These are phyloP conservation scores for Clarias laeviceps DNA, from an alignment of 2,797 vertebrate genomes.

Conservation along the genomic window DNA sequence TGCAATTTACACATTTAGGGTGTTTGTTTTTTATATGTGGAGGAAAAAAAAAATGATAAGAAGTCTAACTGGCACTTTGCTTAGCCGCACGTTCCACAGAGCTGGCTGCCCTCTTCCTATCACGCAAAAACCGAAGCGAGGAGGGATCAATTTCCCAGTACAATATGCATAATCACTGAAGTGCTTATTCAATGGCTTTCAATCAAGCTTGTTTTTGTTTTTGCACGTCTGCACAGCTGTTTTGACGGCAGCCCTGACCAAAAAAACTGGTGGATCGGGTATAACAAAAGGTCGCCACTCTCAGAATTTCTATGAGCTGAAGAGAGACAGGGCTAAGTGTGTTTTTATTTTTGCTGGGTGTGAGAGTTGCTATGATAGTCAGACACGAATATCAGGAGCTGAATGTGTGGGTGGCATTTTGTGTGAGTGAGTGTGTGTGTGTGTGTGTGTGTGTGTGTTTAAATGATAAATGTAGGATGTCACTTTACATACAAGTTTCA, in stretches of 20 bases:
- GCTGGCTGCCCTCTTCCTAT: slow-evolving; percentile 50
- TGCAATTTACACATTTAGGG: not conserved
- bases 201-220: slow-evolving; percentile 78
- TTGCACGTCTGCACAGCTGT: slow-evolving; percentile 61
- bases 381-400: slow-evolving; percentile 56
- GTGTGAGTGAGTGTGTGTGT: not conserved
- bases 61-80: slow-evolving; percentile 33
- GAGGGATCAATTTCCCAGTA: slow-evolving; percentile 68
- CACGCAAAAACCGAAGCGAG: slow-evolving; percentile 55
- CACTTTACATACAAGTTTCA: not conserved
- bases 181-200: slow-evolving; percentile 75
- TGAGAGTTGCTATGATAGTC: slow-evolving; percentile 66
- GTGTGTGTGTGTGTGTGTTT: slow-evolving; percentile 3
- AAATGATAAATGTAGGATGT: not conserved
- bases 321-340: slow-evolving; percentile 77
- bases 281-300: slow-evolving; percentile 73
- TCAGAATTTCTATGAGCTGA: slow-evolving; percentile 67
- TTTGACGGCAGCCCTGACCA: slow-evolving; percentile 68
- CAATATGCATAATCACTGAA: slow-evolving; percentile 73
- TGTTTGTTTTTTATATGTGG: slow-evolving; percentile 5
- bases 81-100: slow-evolving; percentile 43
- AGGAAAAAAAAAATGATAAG: slow-evolving; percentile 2
- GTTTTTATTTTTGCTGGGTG: slow-evolving; percentile 66
- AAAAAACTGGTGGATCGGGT: slow-evolving; percentile 64
- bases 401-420: slow-evolving; percentile 24